Evolutionary conservation across 1,140 invertebrate species (phyloP), one percentile per base, ranked within the genome.

Genomic region (Cotesia glomerata): DNA sequence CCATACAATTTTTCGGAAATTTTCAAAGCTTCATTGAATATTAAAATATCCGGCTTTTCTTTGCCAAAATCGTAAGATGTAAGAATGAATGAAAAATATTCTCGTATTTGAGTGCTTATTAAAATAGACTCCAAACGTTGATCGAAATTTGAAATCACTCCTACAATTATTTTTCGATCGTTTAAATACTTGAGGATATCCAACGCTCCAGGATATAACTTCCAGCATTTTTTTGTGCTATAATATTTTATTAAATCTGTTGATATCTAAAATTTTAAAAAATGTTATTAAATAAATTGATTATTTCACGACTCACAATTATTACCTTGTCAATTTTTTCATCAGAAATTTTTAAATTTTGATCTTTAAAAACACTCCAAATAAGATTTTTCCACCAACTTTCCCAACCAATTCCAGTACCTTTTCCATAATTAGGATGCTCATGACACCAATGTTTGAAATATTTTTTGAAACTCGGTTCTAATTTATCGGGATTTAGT

Each of bases 71-170:
- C 88, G 77, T 95, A 94, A 0, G 95, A 97, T 2, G 91, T 91
- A 14, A 96, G 70, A 58, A 96, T 86, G 87, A 97, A 97, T 75
- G 93, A 89, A 87, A 97, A 95, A 79, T 91, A 92, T 34, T 90
- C 81, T 56, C 87, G 79, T 4, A 97, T 82, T 32, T 89, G 89
- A 9, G 91, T 86, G 73, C 91, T 91, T 3, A 81, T 67, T 32
- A 97, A 85, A 69, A 96, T 90, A 3, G 86, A 85, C 63, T 91
- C 86, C 0, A 97, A 85, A 67, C 95, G 89, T 59, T 94, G 91
- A 87, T 97, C 95, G 88, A 93, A 96, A 86, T 98, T 98, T 11
- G 95, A 95, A 75, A 97, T 92, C 0, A 96, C 90, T 14, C 95
- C 95, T 26, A 97, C 74, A 4, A 86, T 78, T 11, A 92, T 77